Evolutionary conservation across 2,888 invertebrate species (phyloP).

Genomic region (Heliconius charithonia): DNA sequence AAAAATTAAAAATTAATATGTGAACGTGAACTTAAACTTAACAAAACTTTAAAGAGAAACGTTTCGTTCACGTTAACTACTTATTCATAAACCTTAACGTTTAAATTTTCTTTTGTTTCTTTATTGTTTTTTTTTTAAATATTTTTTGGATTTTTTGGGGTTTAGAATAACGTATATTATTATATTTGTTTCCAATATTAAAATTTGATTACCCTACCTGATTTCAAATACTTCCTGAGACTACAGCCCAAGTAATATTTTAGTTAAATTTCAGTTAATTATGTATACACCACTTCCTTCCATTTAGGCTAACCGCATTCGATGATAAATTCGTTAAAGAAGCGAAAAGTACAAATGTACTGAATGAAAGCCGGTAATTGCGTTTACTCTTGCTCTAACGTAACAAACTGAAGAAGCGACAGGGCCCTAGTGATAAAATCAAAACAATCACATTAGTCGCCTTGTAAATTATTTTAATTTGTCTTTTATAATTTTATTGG

Average conservation of each 20-base stretch:
- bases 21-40: neutral
- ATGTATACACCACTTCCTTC: conserved; percentile 16
- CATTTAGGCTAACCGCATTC: conserved; percentile 44
- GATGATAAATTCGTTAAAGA: conserved; percentile 47
- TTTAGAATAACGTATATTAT: too few relatives aligned
- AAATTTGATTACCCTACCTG: neutral
- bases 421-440: conserved; percentile 49
- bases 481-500: conserved; percentile 9
- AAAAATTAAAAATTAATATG: too few relatives aligned
- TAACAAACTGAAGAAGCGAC: conserved; percentile 50
- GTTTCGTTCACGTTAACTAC: neutral
- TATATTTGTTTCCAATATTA: too few relatives aligned
- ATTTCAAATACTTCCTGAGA: neutral
- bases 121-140: too few relatives aligned
- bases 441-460: conserved; percentile 51
- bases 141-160: too few relatives aligned
- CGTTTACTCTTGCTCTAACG: conserved; percentile 51
- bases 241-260: neutral
- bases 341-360: conserved; percentile 46
- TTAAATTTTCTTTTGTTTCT: too few relatives aligned
- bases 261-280: conserved; percentile 22
- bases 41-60: neutral
- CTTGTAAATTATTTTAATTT: conserved; percentile 25
- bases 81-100: too few relatives aligned
- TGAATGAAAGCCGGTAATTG: conserved; percentile 51